Percentiles rank a stretch among this genome's conserved stretches.
Conservation (phyloP, 2,113 vertebrate species). For the Lamprotornis superbus region DNA sequence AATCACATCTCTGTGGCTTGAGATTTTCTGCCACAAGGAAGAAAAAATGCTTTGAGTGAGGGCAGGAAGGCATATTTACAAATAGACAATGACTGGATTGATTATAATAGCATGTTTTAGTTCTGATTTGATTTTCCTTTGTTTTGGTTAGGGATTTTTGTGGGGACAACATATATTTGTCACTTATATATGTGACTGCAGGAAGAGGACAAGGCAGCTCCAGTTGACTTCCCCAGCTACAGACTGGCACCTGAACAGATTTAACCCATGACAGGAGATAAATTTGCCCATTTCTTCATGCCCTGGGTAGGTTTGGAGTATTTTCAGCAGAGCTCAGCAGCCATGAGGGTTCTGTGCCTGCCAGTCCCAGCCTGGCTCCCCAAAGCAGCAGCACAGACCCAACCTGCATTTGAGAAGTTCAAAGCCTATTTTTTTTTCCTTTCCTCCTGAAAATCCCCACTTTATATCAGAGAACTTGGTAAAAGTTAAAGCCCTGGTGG, state of each 20-base stretch:
- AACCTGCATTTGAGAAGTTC: not conserved
- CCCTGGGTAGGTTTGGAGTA: not conserved
- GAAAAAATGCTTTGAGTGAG: not conserved
- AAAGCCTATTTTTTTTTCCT: not conserved
- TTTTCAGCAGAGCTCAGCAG: not conserved
- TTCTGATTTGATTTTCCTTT: not conserved
- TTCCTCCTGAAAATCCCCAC: not conserved
- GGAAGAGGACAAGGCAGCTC: not conserved
- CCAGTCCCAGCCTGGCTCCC: not conserved
- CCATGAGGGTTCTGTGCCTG: not conserved
- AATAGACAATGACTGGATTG: not conserved
- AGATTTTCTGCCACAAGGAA: not conserved
- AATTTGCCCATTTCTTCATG: not conserved
- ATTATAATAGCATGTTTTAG: not conserved
- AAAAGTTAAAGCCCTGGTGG: not conserved
- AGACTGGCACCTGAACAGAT: not conserved
- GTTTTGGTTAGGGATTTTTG: not conserved
- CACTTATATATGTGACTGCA: not conserved
- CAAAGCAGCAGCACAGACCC: not conserved
- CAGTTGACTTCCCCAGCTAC: not conserved
- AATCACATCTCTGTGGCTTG: not conserved
- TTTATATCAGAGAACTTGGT: not conserved
- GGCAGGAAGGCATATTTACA: not conserved
- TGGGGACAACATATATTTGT: not conserved
- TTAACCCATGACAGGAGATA: not conserved